Percentiles rank a stretch among this genome's conserved stretches.
These are phyloP conservation scores for Bombylius discolor DNA, from an alignment of 2,888 invertebrate species.

Conservation along the genomic window DNA sequence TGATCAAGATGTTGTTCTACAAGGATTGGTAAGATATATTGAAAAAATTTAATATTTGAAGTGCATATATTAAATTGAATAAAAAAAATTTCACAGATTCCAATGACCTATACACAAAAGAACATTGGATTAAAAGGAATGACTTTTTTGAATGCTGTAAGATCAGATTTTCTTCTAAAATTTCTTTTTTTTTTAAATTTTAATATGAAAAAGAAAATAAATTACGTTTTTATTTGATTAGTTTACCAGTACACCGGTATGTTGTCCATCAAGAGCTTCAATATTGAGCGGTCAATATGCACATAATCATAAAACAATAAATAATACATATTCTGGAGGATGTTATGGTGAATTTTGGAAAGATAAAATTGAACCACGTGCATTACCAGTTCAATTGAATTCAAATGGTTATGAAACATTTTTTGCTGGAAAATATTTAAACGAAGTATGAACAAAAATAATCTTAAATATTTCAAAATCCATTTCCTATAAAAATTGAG, in stretches of 20 bases:
- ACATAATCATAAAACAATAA: conserved; percentile 65
- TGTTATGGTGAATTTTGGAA: conserved; percentile 64
- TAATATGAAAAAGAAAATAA: not conserved
- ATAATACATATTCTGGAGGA: conserved; percentile 67
- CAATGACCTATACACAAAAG: conserved; percentile 50
- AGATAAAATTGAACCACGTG: conserved; percentile 44
- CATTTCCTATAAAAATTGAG: not conserved
- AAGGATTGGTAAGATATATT: conserved; percentile 53
- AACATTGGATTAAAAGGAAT: conserved; percentile 52
- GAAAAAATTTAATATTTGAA: not conserved
- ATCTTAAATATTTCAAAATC: not conserved
- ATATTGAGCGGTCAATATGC: conserved; percentile 72
- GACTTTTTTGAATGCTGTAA: conserved; percentile 61
- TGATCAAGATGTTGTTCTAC: conserved; percentile 70
- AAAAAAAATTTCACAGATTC: conserved; percentile 37
- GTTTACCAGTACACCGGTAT: conserved; percentile 76
- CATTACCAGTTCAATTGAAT: conserved; percentile 57
- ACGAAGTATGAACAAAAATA: conserved; percentile 47
- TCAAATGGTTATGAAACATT: conserved; percentile 62
- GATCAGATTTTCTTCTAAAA: not conserved
- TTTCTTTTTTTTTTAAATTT: not conserved
- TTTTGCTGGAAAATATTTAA: conserved; percentile 89
- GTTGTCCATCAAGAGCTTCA: conserved; percentile 82
- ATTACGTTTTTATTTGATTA: conserved; percentile 25
- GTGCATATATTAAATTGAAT: not conserved